Evolutionary conservation across 2,888 invertebrate species (phyloP).

Genomic region (Athalia circularis): DNA sequence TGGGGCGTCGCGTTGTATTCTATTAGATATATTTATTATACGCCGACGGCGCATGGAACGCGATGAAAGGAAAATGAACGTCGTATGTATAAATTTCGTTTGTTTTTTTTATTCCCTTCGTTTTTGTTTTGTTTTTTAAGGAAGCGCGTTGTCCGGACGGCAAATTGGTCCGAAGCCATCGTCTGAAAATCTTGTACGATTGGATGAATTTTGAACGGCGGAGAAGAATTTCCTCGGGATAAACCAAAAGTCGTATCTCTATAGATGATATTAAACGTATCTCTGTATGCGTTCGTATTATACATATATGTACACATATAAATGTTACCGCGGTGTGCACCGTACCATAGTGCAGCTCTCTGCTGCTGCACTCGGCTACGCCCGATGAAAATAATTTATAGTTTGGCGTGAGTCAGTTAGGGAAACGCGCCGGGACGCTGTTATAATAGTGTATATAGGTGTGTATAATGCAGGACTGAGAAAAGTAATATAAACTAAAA

Average conservation of each 20-base stretch:
- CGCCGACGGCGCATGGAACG: neutral
- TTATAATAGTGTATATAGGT: neutral
- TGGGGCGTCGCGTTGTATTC: slow-evolving; percentile 18
- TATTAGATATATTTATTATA: slow-evolving; percentile 12
- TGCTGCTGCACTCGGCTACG: neutral
- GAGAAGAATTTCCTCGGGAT: neutral
- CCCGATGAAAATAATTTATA: slow-evolving; percentile 29
- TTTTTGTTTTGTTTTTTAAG: neutral
- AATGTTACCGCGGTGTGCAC: neutral
- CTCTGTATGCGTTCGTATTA: too few species aligned
- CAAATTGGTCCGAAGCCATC: slow-evolving; percentile 15
- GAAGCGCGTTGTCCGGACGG: slow-evolving; percentile 11
- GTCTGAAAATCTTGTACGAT: neutral
- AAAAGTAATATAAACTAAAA: neutral
- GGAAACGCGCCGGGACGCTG: neutral
- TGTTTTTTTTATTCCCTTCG: neutral
- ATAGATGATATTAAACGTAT: neutral
- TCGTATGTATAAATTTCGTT: too few species aligned
- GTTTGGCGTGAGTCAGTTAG: neutral
- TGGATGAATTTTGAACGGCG: neutral
- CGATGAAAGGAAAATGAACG: slow-evolving; percentile 23
- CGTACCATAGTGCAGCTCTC: neutral
- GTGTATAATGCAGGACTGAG: neutral
- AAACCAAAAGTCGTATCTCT: neutral
- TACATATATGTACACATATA: too few species aligned